These are phyloP conservation scores for Disparrhopalites patrizii DNA, from an alignment of 2,888 invertebrate genomes.

Conservation along the genomic window DNA sequence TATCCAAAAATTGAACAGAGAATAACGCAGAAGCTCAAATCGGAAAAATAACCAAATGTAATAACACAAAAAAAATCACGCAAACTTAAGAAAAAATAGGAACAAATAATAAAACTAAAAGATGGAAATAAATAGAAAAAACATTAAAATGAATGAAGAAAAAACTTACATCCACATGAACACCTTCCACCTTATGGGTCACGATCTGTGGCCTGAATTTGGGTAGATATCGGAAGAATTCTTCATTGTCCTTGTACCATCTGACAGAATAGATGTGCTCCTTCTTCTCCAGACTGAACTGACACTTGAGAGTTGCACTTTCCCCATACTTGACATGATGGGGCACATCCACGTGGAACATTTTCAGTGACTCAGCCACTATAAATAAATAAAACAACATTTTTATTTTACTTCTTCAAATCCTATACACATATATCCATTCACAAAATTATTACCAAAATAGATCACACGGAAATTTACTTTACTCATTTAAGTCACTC, in stretches of 20 bases:
- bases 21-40: no score
- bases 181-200: constrained; percentile 66
- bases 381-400: constrained; percentile 21
- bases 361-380: constrained; percentile 53
- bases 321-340: constrained; percentile 61
- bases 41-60: no score
- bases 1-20: no score
- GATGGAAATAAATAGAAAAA: background rate
- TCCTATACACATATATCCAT: background rate
- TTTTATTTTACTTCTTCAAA: background rate
- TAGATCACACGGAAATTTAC: no score
- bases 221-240: constrained; percentile 71
- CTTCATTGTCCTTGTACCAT: constrained; percentile 63
- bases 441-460: no score
- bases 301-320: constrained; percentile 63
- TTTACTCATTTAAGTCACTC: no score
- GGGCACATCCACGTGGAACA: constrained; percentile 62
- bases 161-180: constrained; percentile 68
- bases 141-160: constrained; percentile 18
- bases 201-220: constrained; percentile 65
- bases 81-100: no score
- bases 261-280: constrained; percentile 72
- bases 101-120: background rate
- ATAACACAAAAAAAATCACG: no score
- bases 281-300: constrained; percentile 64